Conservation (phyloP, 2,113 vertebrate species). For the Picathartes gymnocephalus region DNA sequence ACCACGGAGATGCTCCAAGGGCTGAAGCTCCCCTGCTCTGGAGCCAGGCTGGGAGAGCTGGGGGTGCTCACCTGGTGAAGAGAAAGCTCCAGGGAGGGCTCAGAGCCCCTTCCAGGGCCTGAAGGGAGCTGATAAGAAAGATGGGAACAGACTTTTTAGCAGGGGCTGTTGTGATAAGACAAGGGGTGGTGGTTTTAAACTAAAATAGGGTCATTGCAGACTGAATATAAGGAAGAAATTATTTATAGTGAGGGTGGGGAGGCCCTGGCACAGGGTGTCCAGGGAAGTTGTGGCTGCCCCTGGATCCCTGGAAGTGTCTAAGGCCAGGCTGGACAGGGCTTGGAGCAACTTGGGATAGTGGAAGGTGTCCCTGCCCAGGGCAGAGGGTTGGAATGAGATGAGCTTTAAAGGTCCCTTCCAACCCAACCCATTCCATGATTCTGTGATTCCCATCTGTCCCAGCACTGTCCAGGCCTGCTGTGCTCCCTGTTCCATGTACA, state of each 20-base stretch:
- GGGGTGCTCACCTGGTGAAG: background rate
- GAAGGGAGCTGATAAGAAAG: background rate
- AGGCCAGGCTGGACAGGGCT: accelerated
- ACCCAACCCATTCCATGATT: background rate
- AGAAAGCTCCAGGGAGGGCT: background rate
- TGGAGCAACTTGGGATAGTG: background rate
- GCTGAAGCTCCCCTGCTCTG: background rate
- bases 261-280: background rate
- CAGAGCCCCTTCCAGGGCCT: background rate
- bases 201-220: background rate
- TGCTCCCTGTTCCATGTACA: accelerated
- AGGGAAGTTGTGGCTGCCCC: background rate
- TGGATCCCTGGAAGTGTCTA: background rate
- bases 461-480: background rate
- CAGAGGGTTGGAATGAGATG: background rate
- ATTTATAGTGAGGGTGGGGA: background rate
- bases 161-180: accelerated
- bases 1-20: accelerated
- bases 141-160: background rate
- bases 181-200: background rate
- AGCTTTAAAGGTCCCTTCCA: background rate
- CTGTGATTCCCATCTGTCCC: background rate
- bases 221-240: background rate
- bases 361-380: accelerated
- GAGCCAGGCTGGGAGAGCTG: background rate